Base-by-base conservation (phyloP, 1,140 invertebrate species). In the Adelges cooleyi region DNA sequence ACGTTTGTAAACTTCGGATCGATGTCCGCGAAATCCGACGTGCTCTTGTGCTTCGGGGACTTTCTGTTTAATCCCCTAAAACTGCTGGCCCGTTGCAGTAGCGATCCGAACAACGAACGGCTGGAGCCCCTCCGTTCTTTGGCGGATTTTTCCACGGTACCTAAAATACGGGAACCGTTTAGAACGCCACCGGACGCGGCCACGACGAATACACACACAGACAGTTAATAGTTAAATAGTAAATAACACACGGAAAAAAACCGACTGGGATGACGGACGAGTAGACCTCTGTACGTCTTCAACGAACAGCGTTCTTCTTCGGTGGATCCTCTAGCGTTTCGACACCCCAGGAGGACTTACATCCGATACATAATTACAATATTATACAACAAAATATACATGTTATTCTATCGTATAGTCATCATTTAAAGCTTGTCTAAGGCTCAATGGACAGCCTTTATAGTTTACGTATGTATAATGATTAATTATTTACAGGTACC, bases 1-100 rank as follows among this genome's bases (percentile, higher is more conserved):
- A 70, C 68, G 52, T 68, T 70, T 15, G 67, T 67, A 9, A 69
- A 48, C 66, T 70, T 71, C 13, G 69, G 67, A 68, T 71, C 70
- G 4, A 67, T 48, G 11, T 65, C 51, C 13, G 42, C 50, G 42
- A 68, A 56, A 38, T 71, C 54, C 27, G 51, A 40, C 5, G 27
- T 33, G 20, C 66, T 65, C 50, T 65, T 50, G 29, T 48, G 27
- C 65, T 68, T 65, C 25, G 62, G 29, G 13, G 33, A 66, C 65
- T 54, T 70, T 65, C 68, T 69, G 23, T 49, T 56, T 33, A 48
- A 20, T 46, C 38, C 44, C 29, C 51, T 66, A 3, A 53, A 53
- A 50, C 65, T 70, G 17, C 66, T 52, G 46, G 65, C 68, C 42
- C 69, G 68, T 42, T 68, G 70, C 46, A 71, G 67, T 10, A 71